Evolutionary conservation across 1,140 invertebrate species (phyloP), one percentile per base, ranked within the genome.

Genomic region (Limonius californicus): DNA sequence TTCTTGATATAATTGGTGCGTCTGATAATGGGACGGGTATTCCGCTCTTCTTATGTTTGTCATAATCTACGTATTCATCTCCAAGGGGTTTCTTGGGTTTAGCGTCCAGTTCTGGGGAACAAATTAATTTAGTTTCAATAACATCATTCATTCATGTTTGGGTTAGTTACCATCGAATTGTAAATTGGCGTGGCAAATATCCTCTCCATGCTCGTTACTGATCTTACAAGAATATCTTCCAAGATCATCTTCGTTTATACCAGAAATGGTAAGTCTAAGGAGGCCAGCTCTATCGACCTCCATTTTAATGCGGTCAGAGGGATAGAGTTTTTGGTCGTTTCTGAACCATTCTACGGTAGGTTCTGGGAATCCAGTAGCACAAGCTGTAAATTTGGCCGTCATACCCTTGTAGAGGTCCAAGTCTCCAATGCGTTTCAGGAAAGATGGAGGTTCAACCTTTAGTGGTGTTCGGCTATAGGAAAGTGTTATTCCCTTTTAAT

Each of bases 361-460:
- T 53, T 94, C 90, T 0, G 94, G 94, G 62, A 82, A 85, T 32
- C 94, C 94, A 12, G 87, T 87, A 23, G 89, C 85, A 73, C 92
- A 94, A 23, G 92, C 93, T 12, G 92, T 95, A 74, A 96, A 95
- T 76, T 94, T 94, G 15, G 90, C 92, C 14, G 87, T 87, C 88
- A 94, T 93, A 7, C 91, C 89, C 69, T 89, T 87, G 74, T 90
- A 91, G 15, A 94, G 82, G 76, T 95, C 92, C 21, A 89, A 89
- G 74, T 95, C 92, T 0, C 91, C 92, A 62, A 95, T 90, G 68
- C 86, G 88, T 78, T 95, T 96, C 59, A 96, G 77, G 82, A 95
- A 95, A 1, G 87, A 84, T 15, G 94, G 92, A 1, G 91, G 83
- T 74, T 95, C 92, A 1, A 87, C 83, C 65, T 87, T 90, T 66